phyloP scores from a whole-genome alignment of 2,797 vertebrate species.

The Channallabes apus region DNA sequence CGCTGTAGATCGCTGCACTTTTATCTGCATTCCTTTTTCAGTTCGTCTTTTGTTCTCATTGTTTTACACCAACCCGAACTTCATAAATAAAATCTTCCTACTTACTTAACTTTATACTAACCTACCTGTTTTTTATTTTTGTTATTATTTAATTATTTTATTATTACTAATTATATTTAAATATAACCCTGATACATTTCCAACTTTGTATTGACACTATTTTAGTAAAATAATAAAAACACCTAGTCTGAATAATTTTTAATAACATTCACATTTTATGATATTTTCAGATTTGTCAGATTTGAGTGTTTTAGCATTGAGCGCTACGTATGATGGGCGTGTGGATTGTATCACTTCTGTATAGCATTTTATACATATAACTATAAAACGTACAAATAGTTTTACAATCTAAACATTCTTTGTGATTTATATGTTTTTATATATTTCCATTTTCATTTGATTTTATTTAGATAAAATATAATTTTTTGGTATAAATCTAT shows the following conservation, averaged over 20 bases:
- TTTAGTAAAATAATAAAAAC: not conserved
- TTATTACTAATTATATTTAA: not conserved
- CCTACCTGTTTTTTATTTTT: not conserved
- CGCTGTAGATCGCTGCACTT: not conserved
- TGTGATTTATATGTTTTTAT: too few species aligned
- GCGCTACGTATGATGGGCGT: not conserved
- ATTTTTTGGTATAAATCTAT: too few species aligned
- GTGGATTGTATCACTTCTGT: not conserved
- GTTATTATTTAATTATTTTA: too few species aligned
- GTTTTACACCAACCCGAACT: not conserved
- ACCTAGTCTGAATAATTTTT: not conserved
- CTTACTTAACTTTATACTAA: not conserved
- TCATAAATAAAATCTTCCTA: not conserved
- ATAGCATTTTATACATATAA: too few species aligned
- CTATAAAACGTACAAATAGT: too few species aligned
- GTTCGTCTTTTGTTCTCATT: not conserved
- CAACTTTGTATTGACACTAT: not conserved
- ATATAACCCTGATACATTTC: not conserved
- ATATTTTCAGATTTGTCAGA: not conserved
- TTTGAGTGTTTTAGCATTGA: not conserved
- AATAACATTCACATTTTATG: not conserved
- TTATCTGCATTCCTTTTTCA: not conserved
- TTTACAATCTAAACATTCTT: too few species aligned
- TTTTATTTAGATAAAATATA: too few species aligned
- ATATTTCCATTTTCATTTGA: too few species aligned